Evolutionary conservation across 2,797 vertebrate genomes (phyloP).

Genomic region (Tokudaia tokunoshimensis): DNA sequence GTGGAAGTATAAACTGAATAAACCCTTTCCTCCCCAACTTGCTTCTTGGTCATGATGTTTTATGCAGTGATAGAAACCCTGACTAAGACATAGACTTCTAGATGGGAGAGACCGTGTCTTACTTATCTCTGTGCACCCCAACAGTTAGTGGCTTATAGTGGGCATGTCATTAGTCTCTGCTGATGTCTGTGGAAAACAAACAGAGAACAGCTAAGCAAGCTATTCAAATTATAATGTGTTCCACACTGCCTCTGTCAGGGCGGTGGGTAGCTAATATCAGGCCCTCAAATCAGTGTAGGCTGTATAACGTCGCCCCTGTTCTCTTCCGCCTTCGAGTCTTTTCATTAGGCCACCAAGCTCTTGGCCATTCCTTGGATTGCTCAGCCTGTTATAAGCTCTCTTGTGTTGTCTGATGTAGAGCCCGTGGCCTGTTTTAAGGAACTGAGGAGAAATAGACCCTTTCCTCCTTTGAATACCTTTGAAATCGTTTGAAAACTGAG

Average conservation of each 20-base stretch:
- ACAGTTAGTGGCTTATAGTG: not conserved
- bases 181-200: not conserved
- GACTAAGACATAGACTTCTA: not conserved
- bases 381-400: not conserved
- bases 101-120: not conserved
- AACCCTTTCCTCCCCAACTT: too few species aligned
- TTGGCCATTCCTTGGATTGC: not conserved
- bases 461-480: not conserved
- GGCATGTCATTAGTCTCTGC: not conserved
- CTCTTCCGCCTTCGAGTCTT: not conserved
- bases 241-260: not conserved
- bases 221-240: not conserved
- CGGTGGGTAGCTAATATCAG: not conserved
- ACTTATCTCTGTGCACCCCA: not conserved
- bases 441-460: not conserved
- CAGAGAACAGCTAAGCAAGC: not conserved
- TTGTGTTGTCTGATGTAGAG: conserved; percentile 22
- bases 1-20: too few species aligned
- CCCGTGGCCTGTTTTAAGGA: conserved; percentile 16
- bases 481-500: conserved; percentile 15
- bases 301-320: not conserved
- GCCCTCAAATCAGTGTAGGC: not conserved
- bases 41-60: too few species aligned
- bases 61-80: too few species aligned
- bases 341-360: not conserved